Evolutionary conservation across 2,797 vertebrate genomes (phyloP).

Genomic region (Lepidocolaptes lacrymiger): DNA sequence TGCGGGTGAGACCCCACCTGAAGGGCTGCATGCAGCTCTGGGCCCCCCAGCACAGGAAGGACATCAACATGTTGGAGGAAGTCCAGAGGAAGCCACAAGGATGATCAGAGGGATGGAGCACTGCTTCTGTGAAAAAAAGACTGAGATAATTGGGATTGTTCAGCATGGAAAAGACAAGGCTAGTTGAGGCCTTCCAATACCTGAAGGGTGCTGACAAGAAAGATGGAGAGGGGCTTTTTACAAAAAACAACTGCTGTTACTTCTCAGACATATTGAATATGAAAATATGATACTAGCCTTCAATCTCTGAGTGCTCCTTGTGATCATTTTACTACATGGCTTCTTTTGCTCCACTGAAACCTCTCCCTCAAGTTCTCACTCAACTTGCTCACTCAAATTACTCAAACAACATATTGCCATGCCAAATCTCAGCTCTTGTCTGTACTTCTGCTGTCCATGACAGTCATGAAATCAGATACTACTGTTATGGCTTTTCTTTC

Average conservation of each 20-base stretch:
- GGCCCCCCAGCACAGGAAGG: not conserved
- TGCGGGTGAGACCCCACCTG: not conserved
- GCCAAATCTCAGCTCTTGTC: not conserved
- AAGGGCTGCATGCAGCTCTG: not conserved
- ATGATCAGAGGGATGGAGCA: not conserved
- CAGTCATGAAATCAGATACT: not conserved
- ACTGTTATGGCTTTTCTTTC: not conserved
- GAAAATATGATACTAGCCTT: not conserved
- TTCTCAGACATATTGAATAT: not conserved
- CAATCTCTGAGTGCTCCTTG: not conserved
- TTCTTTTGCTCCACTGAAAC: not conserved
- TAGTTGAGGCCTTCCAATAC: not conserved
- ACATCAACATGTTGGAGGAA: not conserved
- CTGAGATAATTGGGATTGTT: not conserved
- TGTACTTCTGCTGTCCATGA: constrained; percentile 4
- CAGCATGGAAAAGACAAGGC: not conserved
- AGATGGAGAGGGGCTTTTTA: not conserved
- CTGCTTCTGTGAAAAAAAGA: not conserved
- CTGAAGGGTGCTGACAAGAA: not conserved
- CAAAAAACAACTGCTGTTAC: not conserved
- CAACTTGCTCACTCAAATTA: not conserved
- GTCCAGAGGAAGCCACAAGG: not conserved
- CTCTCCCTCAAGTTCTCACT: not conserved
- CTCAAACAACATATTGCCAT: constrained; percentile 23
- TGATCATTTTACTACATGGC: constrained; percentile 12